These are phyloP conservation scores for Brachystomella parvula DNA, from an alignment of 1,140 invertebrate genomes.

Conservation along the genomic window DNA sequence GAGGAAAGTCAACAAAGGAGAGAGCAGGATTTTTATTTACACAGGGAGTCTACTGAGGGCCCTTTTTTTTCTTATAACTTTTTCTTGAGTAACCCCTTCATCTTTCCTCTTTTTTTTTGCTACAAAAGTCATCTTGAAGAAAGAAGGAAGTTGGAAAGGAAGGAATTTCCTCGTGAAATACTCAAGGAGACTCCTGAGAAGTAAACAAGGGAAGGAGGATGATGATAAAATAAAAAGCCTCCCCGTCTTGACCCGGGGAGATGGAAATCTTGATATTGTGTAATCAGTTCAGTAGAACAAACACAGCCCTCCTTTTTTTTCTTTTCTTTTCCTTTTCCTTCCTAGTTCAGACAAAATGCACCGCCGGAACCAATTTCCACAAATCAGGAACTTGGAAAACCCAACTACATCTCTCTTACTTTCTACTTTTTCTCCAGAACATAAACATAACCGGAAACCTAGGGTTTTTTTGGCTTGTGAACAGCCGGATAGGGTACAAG, in stretches of 20 bases:
- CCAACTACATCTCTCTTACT: too few relatives aligned
- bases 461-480: too few relatives aligned
- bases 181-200: neutral
- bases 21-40: constrained; percentile 1
- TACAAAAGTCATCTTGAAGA: too few relatives aligned
- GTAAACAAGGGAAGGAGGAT: constrained; percentile 4
- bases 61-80: too few relatives aligned
- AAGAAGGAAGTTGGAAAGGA: too few relatives aligned
- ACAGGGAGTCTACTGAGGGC: too few relatives aligned
- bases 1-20: constrained; percentile 8
- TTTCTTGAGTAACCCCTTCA: neutral
- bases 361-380: too few relatives aligned
- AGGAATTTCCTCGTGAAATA: neutral
- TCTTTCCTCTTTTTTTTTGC: neutral
- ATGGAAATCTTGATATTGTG: constrained; percentile 5
- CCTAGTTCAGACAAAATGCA: neutral
- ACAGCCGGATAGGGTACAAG: too few relatives aligned
- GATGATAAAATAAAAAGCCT: constrained; percentile 6
- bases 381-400: too few relatives aligned
- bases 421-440: too few relatives aligned
- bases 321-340: neutral
- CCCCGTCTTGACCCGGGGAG: neutral
- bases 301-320: constrained; percentile 5
- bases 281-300: constrained; percentile 10
- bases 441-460: too few relatives aligned